These are phyloP conservation scores for Bos javanicus DNA, from an alignment of 2,113 vertebrate species.

Conservation along the genomic window DNA sequence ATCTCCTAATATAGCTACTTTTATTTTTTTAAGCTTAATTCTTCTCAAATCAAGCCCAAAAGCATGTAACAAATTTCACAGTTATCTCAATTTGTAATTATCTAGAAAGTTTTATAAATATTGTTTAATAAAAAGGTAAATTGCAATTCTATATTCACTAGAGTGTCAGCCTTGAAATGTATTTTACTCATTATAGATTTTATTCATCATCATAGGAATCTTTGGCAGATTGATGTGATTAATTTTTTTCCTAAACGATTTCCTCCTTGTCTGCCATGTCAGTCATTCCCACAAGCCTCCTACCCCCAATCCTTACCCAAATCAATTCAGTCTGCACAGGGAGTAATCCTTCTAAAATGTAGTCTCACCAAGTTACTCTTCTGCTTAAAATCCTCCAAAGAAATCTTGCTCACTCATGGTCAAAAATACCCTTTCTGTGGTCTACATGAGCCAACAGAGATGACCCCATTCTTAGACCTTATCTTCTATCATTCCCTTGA, in stretches of 20 bases:
- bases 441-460: neutral
- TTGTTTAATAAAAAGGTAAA: neutral
- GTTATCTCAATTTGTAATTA: neutral
- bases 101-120: neutral
- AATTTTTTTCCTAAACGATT: neutral
- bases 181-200: neutral
- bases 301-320: too few species aligned
- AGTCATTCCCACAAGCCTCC: neutral
- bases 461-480: neutral
- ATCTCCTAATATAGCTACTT: neutral
- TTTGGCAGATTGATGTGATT: neutral
- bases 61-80: neutral
- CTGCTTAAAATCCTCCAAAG: neutral
- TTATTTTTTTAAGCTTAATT: neutral
- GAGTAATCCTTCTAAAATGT: neutral
- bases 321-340: neutral
- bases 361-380: neutral
- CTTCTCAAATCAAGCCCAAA: neutral
- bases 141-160: neutral
- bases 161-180: neutral
- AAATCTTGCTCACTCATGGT: neutral
- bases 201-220: neutral
- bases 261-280: neutral
- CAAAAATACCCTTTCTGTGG: neutral
- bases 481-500: neutral